Percentiles rank a stretch among this genome's conserved stretches.
These are phyloP conservation scores for Amaurobius ferox DNA, from an alignment of 2,888 invertebrate genomes.

Conservation along the genomic window DNA sequence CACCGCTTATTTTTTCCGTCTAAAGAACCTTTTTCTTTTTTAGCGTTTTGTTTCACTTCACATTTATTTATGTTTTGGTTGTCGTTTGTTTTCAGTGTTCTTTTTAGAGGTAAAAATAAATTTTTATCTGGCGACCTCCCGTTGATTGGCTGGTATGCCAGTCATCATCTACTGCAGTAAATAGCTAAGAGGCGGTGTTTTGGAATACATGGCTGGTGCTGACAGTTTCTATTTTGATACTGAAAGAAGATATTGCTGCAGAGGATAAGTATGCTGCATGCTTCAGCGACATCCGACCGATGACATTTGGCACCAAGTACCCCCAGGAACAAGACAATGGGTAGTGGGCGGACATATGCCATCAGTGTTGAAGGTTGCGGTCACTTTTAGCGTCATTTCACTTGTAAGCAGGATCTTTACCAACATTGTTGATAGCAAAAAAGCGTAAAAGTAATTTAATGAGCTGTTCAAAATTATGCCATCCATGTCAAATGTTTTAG, in stretches of 20 bases:
- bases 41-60: not conserved
- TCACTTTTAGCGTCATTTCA: not conserved
- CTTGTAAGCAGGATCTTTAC: too few species aligned
- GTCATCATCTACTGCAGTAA: too few species aligned
- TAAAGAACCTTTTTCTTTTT: not conserved
- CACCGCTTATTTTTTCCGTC: slow-evolving; percentile 34
- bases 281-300: not conserved
- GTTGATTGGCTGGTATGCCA: slow-evolving; percentile 1
- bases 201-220: not conserved
- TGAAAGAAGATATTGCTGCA: not conserved
- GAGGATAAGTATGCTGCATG: not conserved
- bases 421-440: too few species aligned
- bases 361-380: not conserved
- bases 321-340: not conserved
- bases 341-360: not conserved
- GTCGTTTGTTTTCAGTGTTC: not conserved
- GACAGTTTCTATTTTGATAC: not conserved
- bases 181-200: not conserved
- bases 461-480: too few species aligned
- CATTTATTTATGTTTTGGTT: not conserved
- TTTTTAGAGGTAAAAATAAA: not conserved
- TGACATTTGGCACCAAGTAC: not conserved
- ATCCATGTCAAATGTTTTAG: too few species aligned
- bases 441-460: too few species aligned
- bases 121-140: not conserved